phyloP scores from a whole-genome alignment of 2,797 vertebrate genomes.

The Artibeus lituratus region DNA sequence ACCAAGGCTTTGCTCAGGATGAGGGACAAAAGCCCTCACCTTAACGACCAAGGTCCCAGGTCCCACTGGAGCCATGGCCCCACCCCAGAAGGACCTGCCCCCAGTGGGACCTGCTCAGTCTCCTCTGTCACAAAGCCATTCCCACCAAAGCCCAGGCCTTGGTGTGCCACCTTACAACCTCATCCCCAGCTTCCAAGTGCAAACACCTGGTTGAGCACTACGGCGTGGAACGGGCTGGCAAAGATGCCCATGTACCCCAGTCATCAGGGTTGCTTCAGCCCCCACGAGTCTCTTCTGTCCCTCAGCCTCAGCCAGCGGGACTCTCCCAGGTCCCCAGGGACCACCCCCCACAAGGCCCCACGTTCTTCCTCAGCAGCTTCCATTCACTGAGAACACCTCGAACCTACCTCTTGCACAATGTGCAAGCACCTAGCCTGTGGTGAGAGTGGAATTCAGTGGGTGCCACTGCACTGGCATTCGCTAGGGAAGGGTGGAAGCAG shows the following conservation, averaged over 20 bases:
- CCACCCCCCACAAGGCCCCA: conserved; percentile 66
- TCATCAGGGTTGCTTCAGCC: background rate
- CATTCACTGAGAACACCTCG: background rate
- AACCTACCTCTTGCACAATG: conserved; percentile 85
- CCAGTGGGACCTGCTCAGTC: too few relatives aligned
- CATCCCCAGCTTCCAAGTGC: conserved; percentile 92
- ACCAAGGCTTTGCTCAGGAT: conserved; percentile 89
- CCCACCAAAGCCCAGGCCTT: background rate
- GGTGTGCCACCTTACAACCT: background rate
- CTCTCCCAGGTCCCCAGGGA: background rate
- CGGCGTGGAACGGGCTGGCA: conserved; percentile 88
- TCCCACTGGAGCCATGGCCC: background rate
- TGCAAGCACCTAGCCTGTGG: conserved; percentile 90
- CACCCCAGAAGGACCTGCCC: fast-evolving
- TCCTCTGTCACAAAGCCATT: background rate
- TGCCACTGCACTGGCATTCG: conserved; percentile 90
- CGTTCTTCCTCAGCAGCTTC: background rate
- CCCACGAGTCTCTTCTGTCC: background rate
- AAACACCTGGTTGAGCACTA: conserved; percentile 90
- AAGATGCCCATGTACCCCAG: conserved; percentile 82
- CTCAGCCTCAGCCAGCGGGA: background rate
- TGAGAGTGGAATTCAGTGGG: conserved; percentile 90
- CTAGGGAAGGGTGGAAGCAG: conserved; percentile 90
- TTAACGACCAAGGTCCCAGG: conserved; percentile 48
- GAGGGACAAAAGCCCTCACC: conserved; percentile 86